A percentile compares a stretch with the other conserved stretches of the same genome.
These are phyloP conservation scores for Clarias platycephalus DNA, from an alignment of 2,797 vertebrate species.

Conservation along the genomic window DNA sequence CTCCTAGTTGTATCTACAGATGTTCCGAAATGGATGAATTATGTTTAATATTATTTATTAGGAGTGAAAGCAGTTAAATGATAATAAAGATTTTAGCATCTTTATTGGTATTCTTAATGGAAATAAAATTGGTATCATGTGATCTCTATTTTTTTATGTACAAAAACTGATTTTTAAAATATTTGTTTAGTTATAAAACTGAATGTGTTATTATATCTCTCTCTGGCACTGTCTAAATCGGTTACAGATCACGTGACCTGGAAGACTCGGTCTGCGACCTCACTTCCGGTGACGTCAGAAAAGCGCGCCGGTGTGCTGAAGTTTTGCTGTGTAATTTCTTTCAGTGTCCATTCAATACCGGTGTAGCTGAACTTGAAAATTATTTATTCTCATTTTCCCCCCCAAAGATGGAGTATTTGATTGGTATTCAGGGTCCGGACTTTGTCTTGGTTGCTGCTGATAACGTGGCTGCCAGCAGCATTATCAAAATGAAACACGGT, in stretches of 20 bases:
- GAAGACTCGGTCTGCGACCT: not conserved
- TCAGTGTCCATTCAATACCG: not conserved
- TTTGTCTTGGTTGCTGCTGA: slow-evolving; percentile 92
- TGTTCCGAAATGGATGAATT: too few species aligned
- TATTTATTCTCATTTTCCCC: fast-evolving
- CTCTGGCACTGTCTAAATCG: not conserved
- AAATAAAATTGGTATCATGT: not conserved
- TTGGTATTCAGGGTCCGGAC: slow-evolving; percentile 92
- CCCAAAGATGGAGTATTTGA: slow-evolving; percentile 88
- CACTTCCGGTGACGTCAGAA: slow-evolving; percentile 49
- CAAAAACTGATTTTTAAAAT: not conserved
- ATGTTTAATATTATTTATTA: not conserved
- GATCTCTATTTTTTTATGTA: not conserved
- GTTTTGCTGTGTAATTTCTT: slow-evolving; percentile 82
- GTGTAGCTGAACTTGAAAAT: not conserved
- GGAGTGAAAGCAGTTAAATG: not conserved
- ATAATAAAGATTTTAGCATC: not conserved
- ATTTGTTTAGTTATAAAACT: not conserved
- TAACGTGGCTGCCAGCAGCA: slow-evolving; percentile 88
- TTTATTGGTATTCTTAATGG: too few species aligned
- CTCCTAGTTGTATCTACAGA: too few species aligned
- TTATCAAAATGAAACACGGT: slow-evolving; percentile 97
- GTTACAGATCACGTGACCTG: slow-evolving; percentile 48
- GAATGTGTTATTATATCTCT: not conserved
- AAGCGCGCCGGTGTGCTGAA: slow-evolving; percentile 50